Evolutionary conservation across 2,797 vertebrate species (phyloP), one percentile per base, ranked within the genome.

Genomic region (Tapirus indicus): DNA sequence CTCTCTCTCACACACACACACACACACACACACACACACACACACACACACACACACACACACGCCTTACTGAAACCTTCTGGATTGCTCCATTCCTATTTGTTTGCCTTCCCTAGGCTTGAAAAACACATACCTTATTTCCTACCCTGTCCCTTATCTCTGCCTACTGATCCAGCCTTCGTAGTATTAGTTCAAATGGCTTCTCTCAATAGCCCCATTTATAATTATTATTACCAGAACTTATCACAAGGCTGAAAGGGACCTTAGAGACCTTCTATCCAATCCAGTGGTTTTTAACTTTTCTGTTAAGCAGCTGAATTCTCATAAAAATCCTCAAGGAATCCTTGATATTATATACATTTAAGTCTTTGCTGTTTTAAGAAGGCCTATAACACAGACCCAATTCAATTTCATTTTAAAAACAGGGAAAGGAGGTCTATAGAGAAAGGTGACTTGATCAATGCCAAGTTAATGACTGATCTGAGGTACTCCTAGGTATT

Each of bases 321-420:
- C 41, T 78, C 82, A 27, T 23, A 82, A 83, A 85, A 49, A 66
- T 23, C 47, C 86, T 92, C 27, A 54, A 69, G 25, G 68, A 84
- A 80, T 9, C 56, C 56, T 52, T 2, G 6, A 85, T 49, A 58
- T 13, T 79, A 58, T 10, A 71, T 49, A 80, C 27, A 91, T 52
- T 79, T 74, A 92, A 89, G 62, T 38, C 27, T 88, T 91, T 4
- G 2, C 18, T 74, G 32, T 62, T 77, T 58, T 54, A 80, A 86
- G 29, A 94, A 90, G 86, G 35, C 38, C n/a, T 89, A n/a, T 75
- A 89, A 89, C 7, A 88, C 4, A 2, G 7, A 96, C 29, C 44
- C 20, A 66, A 49, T 84, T 35, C 27, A 95, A 66, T 32, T 27
- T 87, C 66, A 79, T 69, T 94, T 91, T 88, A 56, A 94, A 95